phyloP scores from a whole-genome alignment of 2,888 invertebrate species.

The Incurvaria masculella region DNA sequence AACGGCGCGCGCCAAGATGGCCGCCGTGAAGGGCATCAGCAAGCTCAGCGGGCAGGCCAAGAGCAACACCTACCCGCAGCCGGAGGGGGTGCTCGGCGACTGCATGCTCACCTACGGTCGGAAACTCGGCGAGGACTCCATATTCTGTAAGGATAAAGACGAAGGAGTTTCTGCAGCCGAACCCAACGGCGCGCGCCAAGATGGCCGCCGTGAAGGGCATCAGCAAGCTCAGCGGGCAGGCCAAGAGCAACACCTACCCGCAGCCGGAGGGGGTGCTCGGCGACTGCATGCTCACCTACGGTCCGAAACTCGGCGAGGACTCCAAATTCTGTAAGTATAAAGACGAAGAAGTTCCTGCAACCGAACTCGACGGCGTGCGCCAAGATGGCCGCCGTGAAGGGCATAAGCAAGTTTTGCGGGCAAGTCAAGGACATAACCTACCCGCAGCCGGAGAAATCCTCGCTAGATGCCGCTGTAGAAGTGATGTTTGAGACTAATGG shows the following conservation, averaged over 20 bases:
- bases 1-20: slow-evolving; percentile 92
- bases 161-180: no score
- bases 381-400: slow-evolving; percentile 54
- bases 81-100: slow-evolving; percentile 96
- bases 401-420: slow-evolving; percentile 94
- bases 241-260: slow-evolving; percentile 96
- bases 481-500: no score
- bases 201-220: slow-evolving; percentile 68
- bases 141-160: slow-evolving; percentile 67
- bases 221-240: slow-evolving; percentile 95
- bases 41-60: slow-evolving; percentile 97
- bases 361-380: no score
- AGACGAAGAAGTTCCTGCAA: not conserved
- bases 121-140: slow-evolving; percentile 92
- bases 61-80: slow-evolving; percentile 97
- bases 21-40: slow-evolving; percentile 92
- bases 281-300: slow-evolving; percentile 95
- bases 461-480: no score
- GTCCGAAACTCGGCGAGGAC: slow-evolving; percentile 94
- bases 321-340: slow-evolving; percentile 75
- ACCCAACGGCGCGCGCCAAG: no score
- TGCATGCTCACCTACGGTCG: slow-evolving; percentile 95
- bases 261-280: slow-evolving; percentile 98
- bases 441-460: slow-evolving; percentile 96
- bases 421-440: slow-evolving; percentile 97